These are phyloP conservation scores for Poecilia latipinna DNA, from an alignment of 2,113 vertebrate species.

Conservation along the genomic window DNA sequence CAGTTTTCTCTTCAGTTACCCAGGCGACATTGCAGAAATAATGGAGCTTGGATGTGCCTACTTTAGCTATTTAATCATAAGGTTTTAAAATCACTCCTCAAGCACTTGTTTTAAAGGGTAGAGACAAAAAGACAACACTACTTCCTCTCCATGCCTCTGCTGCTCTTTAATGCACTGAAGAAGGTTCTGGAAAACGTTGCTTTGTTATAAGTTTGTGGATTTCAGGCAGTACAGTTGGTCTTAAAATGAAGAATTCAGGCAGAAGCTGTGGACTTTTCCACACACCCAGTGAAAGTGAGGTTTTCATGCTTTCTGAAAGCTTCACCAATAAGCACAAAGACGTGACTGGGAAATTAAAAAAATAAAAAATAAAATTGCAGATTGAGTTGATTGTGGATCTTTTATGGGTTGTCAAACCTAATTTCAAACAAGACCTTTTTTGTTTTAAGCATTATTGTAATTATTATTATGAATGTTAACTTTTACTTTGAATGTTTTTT, in stretches of 20 bases:
- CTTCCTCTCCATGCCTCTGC: constrained; percentile 15
- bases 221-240: not conserved
- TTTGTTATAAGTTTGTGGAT: not conserved
- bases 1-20: not conserved
- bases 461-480: constrained; percentile 58
- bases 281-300: constrained; percentile 11
- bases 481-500: constrained; percentile 54
- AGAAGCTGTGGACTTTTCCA: constrained; percentile 23
- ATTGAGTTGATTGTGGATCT: constrained; percentile 6
- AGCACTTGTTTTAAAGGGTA: not conserved
- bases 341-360: not conserved
- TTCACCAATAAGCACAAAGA: constrained; percentile 33
- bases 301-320: not conserved
- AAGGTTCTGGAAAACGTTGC: constrained; percentile 4
- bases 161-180: constrained; percentile 8
- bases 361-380: not conserved
- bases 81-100: not conserved
- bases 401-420: constrained; percentile 1
- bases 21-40: not conserved
- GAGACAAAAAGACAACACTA: constrained; percentile 33
- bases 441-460: constrained; percentile 36
- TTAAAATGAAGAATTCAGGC: constrained; percentile 10
- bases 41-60: not conserved
- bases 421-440: constrained; percentile 38
- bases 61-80: not conserved